phyloP scores from a whole-genome alignment of 2,888 invertebrate species.

The Prosopocoilus inquinatus region DNA sequence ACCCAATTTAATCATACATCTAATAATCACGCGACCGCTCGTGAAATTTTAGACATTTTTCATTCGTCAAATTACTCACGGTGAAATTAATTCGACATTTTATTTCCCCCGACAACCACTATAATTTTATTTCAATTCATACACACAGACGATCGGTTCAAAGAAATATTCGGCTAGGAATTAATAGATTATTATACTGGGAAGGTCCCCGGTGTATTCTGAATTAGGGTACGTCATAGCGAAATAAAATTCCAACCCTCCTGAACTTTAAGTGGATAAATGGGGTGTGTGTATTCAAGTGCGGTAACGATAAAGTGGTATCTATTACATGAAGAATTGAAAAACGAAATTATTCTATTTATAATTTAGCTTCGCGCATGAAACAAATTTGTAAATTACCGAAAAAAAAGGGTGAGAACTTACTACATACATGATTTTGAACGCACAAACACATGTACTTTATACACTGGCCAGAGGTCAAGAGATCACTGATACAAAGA shows the following conservation, averaged over 20 bases:
- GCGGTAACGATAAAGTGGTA: background rate
- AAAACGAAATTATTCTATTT: too few relatives aligned
- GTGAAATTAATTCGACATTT: slow-evolving; percentile 16
- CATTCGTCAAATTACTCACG: slow-evolving; percentile 7
- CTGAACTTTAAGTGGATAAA: slow-evolving; percentile 4
- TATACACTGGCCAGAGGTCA: too few relatives aligned
- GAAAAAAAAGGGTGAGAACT: too few relatives aligned
- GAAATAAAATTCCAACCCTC: slow-evolving; percentile 6
- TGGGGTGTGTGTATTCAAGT: slow-evolving; percentile 6
- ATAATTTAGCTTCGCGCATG: too few relatives aligned
- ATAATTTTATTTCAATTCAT: slow-evolving; percentile 1
- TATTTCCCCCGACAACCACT: background rate
- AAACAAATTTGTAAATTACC: too few relatives aligned
- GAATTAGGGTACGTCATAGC: too few relatives aligned
- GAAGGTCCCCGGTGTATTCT: background rate
- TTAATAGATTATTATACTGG: slow-evolving; percentile 15
- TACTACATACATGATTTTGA: too few relatives aligned
- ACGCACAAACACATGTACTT: too few relatives aligned
- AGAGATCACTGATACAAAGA: too few relatives aligned
- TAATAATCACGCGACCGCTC: slow-evolving; percentile 2
- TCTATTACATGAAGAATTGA: too few relatives aligned
- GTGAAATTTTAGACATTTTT: slow-evolving; percentile 19
- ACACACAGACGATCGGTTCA: background rate
- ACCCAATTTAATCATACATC: slow-evolving; percentile 10
- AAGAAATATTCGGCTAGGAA: slow-evolving; percentile 8